phyloP scores from a whole-genome alignment of 64 coral and sea anemone genomes.

The Platygyra sinensis region DNA sequence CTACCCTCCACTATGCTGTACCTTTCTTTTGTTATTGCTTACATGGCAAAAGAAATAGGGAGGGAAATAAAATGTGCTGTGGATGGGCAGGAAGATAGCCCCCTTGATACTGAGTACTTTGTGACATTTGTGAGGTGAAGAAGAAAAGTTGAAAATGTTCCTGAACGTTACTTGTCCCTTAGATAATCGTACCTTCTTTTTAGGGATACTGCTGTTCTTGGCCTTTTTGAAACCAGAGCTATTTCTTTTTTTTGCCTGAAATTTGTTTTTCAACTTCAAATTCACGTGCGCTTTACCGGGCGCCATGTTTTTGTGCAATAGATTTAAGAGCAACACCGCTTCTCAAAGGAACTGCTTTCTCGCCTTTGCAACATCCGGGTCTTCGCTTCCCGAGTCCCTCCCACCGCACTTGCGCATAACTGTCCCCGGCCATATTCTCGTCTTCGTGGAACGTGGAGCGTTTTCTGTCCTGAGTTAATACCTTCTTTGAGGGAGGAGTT shows the following conservation, averaged over 20 bases:
- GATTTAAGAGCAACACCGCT: not conserved
- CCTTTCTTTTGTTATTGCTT: too few relatives aligned
- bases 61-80: too few relatives aligned
- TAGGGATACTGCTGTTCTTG: slow-evolving; percentile 2
- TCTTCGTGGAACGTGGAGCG: slow-evolving; percentile 43
- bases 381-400: slow-evolving; percentile 7
- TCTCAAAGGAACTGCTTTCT: not conserved
- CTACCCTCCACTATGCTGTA: too few relatives aligned
- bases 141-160: too few relatives aligned
- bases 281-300: slow-evolving; percentile 18
- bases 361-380: slow-evolving; percentile 1
- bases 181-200: slow-evolving; percentile 50
- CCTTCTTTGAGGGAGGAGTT: slow-evolving; percentile 27
- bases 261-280: slow-evolving; percentile 9
- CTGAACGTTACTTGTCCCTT: not conserved
- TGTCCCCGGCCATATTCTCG: not conserved
- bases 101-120: too few relatives aligned
- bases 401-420: slow-evolving; percentile 40
- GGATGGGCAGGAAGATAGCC: too few relatives aligned
- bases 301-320: slow-evolving; percentile 46
- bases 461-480: not conserved
- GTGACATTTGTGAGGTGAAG: too few relatives aligned
- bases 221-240: slow-evolving; percentile 44
- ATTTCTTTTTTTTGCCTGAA: not conserved
- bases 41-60: too few relatives aligned